Evolutionary conservation across 2,113 vertebrate genomes (phyloP), one percentile per base, ranked within the genome.

Genomic region (Propithecus coquereli): DNA sequence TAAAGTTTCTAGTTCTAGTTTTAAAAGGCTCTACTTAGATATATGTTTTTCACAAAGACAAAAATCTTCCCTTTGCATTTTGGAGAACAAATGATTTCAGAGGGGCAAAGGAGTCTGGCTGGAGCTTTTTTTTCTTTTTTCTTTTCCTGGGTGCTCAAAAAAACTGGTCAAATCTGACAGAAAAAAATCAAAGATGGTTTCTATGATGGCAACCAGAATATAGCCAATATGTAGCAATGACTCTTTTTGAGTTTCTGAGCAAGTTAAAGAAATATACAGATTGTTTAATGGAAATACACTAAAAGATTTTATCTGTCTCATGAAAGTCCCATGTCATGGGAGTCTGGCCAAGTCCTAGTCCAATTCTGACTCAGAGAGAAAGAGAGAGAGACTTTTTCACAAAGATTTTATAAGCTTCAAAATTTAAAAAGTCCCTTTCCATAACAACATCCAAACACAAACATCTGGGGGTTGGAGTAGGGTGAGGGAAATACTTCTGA

Each of bases 381-480:
- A 57, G 22, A 43, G 30, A 81, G 20, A 57, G 12, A 37, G 6
- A 9, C 30, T 85, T 73, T 85, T 73, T 92, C 40, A 40, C 47
- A 74, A 77, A 73, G 70, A 65, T 89, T 65, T 88, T 89, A 94
- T 65, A 66, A 57, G 12, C 37, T 94, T 92, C n/a, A 59, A 89
- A 85, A 18, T 25, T 23, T 0, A 68, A 91, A 47, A 59, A 45
- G 2, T 74, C 13, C 25, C 25, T 87, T 76, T 20, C 1, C 30
- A 47, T 57, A 17, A 17, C 34, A 54, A 80, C 8, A 68, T 66
- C n/a, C 50, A 82, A 66, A 76, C n/a, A 76, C 40, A 70, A 45
- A 79, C 27, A 52, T 61, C 32, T 79, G 25, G 4, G 22, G 22
- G 5, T 47, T 34, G 32, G 40, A 68, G 8, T 32, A 17, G 32